Evolutionary conservation across 2,888 invertebrate species (phyloP), one percentile per base, ranked within the genome.

Genomic region (Cecidostiba fungosa): DNA sequence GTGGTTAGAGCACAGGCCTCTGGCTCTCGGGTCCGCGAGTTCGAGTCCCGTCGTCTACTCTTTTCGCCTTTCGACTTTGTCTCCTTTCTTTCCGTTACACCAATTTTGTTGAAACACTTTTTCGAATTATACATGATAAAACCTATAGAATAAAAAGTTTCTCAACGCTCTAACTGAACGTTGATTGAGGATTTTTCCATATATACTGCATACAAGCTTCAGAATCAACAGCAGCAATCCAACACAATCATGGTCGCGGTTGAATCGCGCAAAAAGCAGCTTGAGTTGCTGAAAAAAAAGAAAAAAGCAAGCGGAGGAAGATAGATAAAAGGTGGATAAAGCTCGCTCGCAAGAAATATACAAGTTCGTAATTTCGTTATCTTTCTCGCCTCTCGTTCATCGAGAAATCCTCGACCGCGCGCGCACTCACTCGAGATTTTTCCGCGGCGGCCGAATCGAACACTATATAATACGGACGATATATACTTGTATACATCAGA

Each of bases 331-430:
- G 43, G 73, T 70, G 82, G 79, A 85, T 84, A 84, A 87, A 85
- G 73, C 69, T 86, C 79, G 69, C 62, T 70, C 69, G 74, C 82
- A 81, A 77, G 86, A 84, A 74, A 78, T 84, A 84, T 78, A 84
- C 78, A 84, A 84, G 74, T 74, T 50, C 80, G 84, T 87, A 77
- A 87, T 79, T 85, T 78, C 83, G 54, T 79, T 77, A 78, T 62
- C 70, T 77, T 72, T 74, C 32, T 82, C 74, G 85, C 85, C n/a
- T 73, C 85, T 85, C 87, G 87, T 89, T 89, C 88, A 87, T 87
- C 84, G 79, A 86, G 83, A 39, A 39, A 72, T 81, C 78, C 78
- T 76, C 47, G 81, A n/a, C 3, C 32, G 23, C 66, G 32, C 78
- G 0, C 50, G 85, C 29, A 3, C n/a, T 19, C 23, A 47, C 32